phyloP scores from a whole-genome alignment of 2,113 vertebrate genomes.

The Chinchilla lanigera region DNA sequence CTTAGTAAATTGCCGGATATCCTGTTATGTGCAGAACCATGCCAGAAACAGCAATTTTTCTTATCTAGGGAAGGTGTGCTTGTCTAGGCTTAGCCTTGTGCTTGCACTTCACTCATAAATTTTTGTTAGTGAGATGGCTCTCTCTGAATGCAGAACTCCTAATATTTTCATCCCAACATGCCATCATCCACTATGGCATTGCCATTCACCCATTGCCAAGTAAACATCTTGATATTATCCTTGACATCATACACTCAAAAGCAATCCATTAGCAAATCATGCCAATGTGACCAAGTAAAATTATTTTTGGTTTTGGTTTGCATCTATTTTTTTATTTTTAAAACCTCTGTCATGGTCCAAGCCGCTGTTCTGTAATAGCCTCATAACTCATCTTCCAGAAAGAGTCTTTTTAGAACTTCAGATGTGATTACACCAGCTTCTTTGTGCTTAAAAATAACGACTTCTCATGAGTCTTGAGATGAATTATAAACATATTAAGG shows the following conservation, averaged over 20 bases:
- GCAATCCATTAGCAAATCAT: neutral
- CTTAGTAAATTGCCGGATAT: neutral
- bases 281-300: neutral
- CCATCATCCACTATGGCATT: neutral
- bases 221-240: neutral
- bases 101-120: neutral
- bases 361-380: neutral
- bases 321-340: neutral
- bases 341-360: neutral
- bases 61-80: neutral
- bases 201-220: neutral
- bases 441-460: neutral
- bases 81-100: neutral
- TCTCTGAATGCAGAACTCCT: neutral
- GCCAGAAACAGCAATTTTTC: accelerated
- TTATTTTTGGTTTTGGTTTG: neutral
- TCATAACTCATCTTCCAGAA: neutral
- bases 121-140: neutral
- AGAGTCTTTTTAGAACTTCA: neutral
- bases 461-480: neutral
- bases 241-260: neutral
- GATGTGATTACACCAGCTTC: neutral
- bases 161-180: neutral
- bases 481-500: neutral
- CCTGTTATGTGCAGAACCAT: accelerated